Evolutionary conservation across 2,797 vertebrate species (phyloP), one percentile per base, ranked within the genome.

Genomic region (Epinephelus malabaricus): DNA sequence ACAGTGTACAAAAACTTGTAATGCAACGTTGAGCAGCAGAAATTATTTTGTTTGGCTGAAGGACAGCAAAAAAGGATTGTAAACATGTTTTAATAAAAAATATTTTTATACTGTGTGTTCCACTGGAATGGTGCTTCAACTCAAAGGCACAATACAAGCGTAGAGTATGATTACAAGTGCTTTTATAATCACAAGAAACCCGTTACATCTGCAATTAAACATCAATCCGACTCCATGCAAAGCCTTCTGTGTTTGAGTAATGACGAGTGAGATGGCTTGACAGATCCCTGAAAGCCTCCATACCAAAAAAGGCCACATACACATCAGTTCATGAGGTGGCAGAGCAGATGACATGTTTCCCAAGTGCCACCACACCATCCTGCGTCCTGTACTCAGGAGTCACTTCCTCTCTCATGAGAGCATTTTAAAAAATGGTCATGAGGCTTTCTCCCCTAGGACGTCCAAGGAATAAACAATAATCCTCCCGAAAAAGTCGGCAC

Each of bases 401-500:
- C 81, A 81, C 47, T 89, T 90, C 86, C 91, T 92, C 84, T 90
- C 92, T 90, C 89, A 74, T 74, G 80, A 81, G 79, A 80, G 66
- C 19, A 69, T 19, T 54, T 3, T 17, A 79, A 61, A 69, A 83
- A 80, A 79, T 69, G 65, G 77, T 94, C 87, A 92, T 76, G 88
- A 94, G n/a, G 84, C 69, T 85, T 85, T 95, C 85, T 94, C 94
- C 84, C 98, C 98, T 45, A 97, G 94, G 92, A 99, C 85, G 1
- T 96, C 92, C 40, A 99, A 93, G 87, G 95, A 97, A 76, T 99
- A 99, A 93, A 99, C 87, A 87, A 98, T 94, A 21, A 99, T 92
- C 69, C 98, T 96, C 53, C 98, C 98, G 53, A 99, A 99, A 94
- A 99, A 98, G 94, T 99, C 98, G 0, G 96, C 94, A 90, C 96